phyloP scores from a whole-genome alignment of 2,797 vertebrate genomes.

The Chanos chanos region DNA sequence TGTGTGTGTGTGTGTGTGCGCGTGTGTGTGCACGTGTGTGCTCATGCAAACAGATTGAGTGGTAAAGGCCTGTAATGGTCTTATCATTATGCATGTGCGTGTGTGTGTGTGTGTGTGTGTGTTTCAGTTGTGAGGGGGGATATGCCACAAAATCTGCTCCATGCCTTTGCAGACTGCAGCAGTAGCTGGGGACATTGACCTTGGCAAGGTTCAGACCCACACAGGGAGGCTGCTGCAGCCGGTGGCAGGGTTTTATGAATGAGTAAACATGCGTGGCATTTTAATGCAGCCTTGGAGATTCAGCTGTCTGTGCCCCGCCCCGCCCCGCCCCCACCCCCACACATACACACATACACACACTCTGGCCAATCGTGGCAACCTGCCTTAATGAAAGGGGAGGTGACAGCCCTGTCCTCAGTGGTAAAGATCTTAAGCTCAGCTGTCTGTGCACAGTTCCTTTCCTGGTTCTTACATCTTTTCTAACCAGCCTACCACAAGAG shows the following conservation, averaged over 20 bases:
- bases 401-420: no score
- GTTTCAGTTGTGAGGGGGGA: constrained; percentile 11
- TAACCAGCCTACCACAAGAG: no score
- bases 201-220: constrained; percentile 37
- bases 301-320: constrained; percentile 29
- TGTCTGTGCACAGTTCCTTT: no score
- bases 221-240: constrained; percentile 34
- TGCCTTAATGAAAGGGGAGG: neutral
- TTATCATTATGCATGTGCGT: neutral
- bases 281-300: constrained; percentile 41
- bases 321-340: constrained; percentile 10
- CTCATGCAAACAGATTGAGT: no score
- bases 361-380: constrained; percentile 8
- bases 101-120: neutral
- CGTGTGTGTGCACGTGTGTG: neutral
- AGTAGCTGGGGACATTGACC: constrained; percentile 38
- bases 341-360: neutral
- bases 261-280: constrained; percentile 43
- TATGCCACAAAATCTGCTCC: no score
- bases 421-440: no score
- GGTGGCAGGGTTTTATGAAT: constrained; percentile 44
- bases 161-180: constrained; percentile 12
- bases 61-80: no score
- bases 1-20: constrained; percentile 33
- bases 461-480: no score